phyloP scores from a whole-genome alignment of 2,888 invertebrate genomes.

The Philereme vetulata region DNA sequence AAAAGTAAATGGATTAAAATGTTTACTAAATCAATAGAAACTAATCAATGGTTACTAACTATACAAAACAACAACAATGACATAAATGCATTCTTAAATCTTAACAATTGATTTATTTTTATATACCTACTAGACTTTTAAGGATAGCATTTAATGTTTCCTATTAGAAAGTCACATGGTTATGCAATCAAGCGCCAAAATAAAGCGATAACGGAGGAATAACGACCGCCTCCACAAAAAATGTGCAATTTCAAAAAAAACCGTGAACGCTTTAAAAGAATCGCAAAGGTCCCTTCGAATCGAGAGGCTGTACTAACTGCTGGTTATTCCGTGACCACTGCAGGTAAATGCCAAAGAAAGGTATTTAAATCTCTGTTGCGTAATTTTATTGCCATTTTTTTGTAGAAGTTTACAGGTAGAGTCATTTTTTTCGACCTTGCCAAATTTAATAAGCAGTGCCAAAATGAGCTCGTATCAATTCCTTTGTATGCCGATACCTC shows the following conservation, averaged over 20 bases:
- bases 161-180: too few relatives aligned
- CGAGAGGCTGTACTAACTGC: neutral
- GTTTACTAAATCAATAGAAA: too few relatives aligned
- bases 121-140: too few relatives aligned
- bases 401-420: constrained; percentile 1
- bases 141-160: too few relatives aligned
- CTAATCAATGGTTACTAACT: too few relatives aligned
- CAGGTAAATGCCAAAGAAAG: constrained; percentile 12
- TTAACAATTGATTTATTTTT: too few relatives aligned
- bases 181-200: constrained; percentile 5
- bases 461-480: too few relatives aligned
- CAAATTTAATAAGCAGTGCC: neutral
- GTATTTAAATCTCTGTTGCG: constrained; percentile 9
- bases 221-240: constrained; percentile 9
- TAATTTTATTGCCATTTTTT: constrained; percentile 2
- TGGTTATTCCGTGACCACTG: neutral
- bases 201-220: constrained; percentile 8
- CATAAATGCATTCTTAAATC: too few relatives aligned
- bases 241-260: constrained; percentile 11
- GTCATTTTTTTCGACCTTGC: neutral
- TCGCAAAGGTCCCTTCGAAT: constrained; percentile 1
- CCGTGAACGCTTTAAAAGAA: constrained; percentile 22
- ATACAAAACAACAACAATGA: too few relatives aligned
- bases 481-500: too few relatives aligned
- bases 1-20: too few relatives aligned